Evolutionary conservation across 2,888 invertebrate genomes (phyloP).

Genomic region (Ischnus inquisitorius): DNA sequence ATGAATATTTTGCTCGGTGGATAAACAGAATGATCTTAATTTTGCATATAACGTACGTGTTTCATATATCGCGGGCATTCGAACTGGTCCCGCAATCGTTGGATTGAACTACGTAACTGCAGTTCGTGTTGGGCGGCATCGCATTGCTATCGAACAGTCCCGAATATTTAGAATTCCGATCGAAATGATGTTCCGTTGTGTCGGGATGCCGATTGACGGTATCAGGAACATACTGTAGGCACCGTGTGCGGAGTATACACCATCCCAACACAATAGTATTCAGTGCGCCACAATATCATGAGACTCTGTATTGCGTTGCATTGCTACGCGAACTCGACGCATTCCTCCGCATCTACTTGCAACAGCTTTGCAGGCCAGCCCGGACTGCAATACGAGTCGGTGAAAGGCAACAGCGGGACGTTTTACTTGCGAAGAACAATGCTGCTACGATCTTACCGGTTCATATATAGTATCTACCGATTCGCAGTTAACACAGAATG

Average conservation of each 20-base stretch:
- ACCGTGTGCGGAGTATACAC: slow-evolving; percentile 1
- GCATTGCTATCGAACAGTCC: slow-evolving; percentile 50
- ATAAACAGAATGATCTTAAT: too few species aligned
- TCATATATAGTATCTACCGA: neutral
- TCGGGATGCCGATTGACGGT: slow-evolving; percentile 62
- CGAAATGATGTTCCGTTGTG: slow-evolving; percentile 57
- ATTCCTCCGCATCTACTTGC: slow-evolving; percentile 60
- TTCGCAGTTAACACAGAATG: neutral
- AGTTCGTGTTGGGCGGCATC: slow-evolving; percentile 6
- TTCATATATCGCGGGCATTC: neutral
- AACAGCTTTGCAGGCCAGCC: slow-evolving; percentile 11
- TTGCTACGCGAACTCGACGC: slow-evolving; percentile 62
- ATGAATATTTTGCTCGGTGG: neutral
- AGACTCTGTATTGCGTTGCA: slow-evolving; percentile 35
- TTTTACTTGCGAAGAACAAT: neutral
- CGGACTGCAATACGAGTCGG: neutral
- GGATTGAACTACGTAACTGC: slow-evolving; percentile 16
- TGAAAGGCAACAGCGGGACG: slow-evolving; percentile 26
- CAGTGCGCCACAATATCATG: slow-evolving; percentile 18
- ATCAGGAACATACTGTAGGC: slow-evolving; percentile 21
- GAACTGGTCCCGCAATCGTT: slow-evolving; percentile 12
- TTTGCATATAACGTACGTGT: too few species aligned
- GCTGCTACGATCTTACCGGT: neutral
- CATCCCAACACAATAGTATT: neutral
- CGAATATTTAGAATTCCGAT: slow-evolving; percentile 65